Conservation (phyloP, 2,113 vertebrate genomes). For the Prochilodus magdalenae region DNA sequence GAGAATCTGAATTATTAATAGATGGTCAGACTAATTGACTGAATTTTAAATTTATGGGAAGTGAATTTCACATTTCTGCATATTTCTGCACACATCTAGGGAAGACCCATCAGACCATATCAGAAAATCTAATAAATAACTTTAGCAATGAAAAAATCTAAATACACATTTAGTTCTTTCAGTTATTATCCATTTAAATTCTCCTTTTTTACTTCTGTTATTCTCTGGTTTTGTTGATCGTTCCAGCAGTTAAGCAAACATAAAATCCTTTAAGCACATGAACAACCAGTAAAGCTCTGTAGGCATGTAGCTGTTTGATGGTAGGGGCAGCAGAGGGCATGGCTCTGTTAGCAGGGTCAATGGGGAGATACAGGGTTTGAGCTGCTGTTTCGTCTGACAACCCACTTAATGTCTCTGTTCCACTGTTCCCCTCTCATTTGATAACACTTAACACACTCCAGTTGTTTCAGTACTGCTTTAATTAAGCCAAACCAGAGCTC, state of each 20-base stretch:
- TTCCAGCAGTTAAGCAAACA: neutral
- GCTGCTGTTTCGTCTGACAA: slow-evolving; percentile 30
- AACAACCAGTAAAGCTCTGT: neutral
- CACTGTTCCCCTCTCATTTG: slow-evolving; percentile 39
- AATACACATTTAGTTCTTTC: neutral
- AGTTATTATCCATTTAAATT: neutral
- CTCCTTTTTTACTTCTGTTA: no score
- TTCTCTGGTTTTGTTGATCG: neutral
- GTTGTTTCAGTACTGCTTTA: slow-evolving; percentile 51
- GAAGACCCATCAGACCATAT: no score
- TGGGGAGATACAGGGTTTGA: slow-evolving; percentile 28
- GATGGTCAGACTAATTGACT: no score
- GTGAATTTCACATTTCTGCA: neutral
- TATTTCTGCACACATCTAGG: no score
- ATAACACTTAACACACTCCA: slow-evolving; percentile 61
- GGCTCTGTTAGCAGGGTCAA: neutral
- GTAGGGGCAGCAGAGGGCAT: neutral
- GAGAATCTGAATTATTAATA: neutral
- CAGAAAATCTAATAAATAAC: neutral
- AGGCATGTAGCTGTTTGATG: slow-evolving; percentile 1
- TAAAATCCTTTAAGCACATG: neutral
- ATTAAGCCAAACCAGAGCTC: slow-evolving; percentile 52
- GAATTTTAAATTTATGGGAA: neutral
- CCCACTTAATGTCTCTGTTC: slow-evolving; percentile 55
- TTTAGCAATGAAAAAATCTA: neutral